A percentile compares a stretch with the other conserved stretches of the same genome.
Evolutionary conservation across 1,140 invertebrate species (phyloP).

Genomic region (Leptinotarsa texana): DNA sequence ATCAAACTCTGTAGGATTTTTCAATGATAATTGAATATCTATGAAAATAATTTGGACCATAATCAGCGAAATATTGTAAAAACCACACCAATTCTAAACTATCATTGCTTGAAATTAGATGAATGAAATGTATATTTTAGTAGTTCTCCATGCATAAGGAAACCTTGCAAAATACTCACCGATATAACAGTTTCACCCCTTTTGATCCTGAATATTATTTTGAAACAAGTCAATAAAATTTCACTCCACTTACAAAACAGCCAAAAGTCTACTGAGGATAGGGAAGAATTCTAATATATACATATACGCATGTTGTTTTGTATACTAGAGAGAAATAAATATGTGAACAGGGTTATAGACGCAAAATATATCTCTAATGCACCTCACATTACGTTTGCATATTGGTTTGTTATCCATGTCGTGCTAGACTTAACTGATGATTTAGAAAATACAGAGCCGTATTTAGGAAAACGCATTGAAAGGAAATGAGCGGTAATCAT

Average conservation of each 20-base stretch:
- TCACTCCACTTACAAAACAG: constrained; percentile 16
- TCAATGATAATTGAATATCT: neutral
- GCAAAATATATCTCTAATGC: neutral
- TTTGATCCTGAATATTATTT: neutral
- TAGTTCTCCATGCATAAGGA: neutral
- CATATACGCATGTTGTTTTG: constrained; percentile 23
- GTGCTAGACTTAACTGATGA: neutral
- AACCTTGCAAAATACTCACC: constrained; percentile 22
- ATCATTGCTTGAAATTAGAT: neutral
- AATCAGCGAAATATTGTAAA: neutral
- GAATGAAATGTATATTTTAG: neutral
- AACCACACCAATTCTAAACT: neutral
- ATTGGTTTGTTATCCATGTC: neutral
- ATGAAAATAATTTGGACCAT: too few species aligned
- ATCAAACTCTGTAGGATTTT: neutral
- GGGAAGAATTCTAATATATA: constrained; percentile 7
- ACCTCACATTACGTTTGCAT: too few species aligned
- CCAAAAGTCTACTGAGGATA: constrained; percentile 26
- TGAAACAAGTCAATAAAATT: constrained; percentile 26
- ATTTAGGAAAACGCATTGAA: neutral
- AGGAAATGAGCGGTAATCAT: too few species aligned
- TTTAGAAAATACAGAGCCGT: neutral
- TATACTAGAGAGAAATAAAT: neutral
- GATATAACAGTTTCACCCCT: neutral
- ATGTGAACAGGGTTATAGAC: neutral